Percentiles rank a stretch among this genome's conserved stretches.
Conservation (phyloP, 2,113 vertebrate genomes). For the Illadopsis cleaveri region DNA sequence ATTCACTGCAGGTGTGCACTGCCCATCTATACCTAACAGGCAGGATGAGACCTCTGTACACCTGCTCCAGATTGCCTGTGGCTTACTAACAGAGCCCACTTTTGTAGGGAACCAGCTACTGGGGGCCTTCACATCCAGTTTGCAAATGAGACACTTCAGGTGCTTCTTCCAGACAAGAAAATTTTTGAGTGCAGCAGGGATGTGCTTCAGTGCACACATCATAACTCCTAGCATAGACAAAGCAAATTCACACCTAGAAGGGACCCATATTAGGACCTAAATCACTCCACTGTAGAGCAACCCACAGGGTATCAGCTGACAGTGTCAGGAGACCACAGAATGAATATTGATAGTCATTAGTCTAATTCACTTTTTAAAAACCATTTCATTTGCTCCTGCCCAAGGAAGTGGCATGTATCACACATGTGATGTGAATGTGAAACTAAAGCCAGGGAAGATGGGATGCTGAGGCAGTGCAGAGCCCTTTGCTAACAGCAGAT, state of each 20-base stretch:
- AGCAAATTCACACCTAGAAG: background rate
- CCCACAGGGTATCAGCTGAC: background rate
- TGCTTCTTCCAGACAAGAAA: background rate
- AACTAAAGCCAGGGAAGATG: background rate
- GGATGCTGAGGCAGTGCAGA: background rate
- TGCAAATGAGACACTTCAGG: background rate
- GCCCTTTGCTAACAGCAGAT: constrained; percentile 8
- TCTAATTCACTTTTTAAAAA: background rate
- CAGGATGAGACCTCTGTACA: background rate
- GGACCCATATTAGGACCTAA: background rate
- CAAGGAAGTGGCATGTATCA: background rate
- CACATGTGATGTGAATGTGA: background rate
- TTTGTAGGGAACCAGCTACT: background rate
- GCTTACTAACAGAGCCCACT: background rate
- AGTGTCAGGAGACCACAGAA: background rate
- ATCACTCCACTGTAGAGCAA: background rate
- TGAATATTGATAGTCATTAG: background rate
- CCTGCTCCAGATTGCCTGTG: background rate
- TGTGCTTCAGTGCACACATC: background rate
- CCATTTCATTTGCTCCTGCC: background rate
- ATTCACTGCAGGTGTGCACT: background rate
- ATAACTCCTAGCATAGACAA: background rate
- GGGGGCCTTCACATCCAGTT: background rate
- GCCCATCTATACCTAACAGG: background rate
- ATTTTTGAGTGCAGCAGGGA: background rate